Evolutionary conservation across 2,797 vertebrate genomes (phyloP), one percentile per base, ranked within the genome.

Genomic region (Anguilla marmorata): DNA sequence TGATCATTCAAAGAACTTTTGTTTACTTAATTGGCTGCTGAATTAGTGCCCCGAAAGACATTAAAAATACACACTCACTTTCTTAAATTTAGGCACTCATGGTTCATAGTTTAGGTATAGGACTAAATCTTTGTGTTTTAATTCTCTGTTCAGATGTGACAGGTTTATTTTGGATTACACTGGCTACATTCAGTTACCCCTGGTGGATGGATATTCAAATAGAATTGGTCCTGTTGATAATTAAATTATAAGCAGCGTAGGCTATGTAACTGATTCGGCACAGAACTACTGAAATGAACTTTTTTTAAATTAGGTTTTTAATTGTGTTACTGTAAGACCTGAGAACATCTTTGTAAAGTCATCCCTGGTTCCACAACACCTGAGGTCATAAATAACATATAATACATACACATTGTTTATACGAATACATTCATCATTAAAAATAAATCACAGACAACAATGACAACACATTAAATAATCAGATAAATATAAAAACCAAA

Each of bases 41-140:
- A 27, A 69, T 41, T 76, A 19, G 16, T 52, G n/a, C 50, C 74
- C 27, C 7, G 30, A 96, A 95, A 95, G 93, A 90, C 92, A 89
- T 63, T 76, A 84, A 86, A 92, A 69, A 86, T 80, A 27, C 6
- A n/a, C 8, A n/a, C 24, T 69, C 24, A 24, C 63, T 27, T 27
- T 74, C 27, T 14, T 74, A 74, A 37, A 30, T 30, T 7, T 33
- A 24, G 30, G 8, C 30, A 74, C 30, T 74, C 27, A 16, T 74
- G 69, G 69, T 30, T 33, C 69, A 74, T 12, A 33, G 30, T 33
- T 4, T 30, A 74, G 27, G 0, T 30, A n/a, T 69, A 69, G 63
- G 3, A 69, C n/a, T 27, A 21, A 37, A 74, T 33, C 69, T 30
- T 2, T 30, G 69, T 16, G 8, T 33, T 9, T 45, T 45, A 37